Conservation (phyloP, 2,797 vertebrate species). For the Coranthus polyacanthus region DNA sequence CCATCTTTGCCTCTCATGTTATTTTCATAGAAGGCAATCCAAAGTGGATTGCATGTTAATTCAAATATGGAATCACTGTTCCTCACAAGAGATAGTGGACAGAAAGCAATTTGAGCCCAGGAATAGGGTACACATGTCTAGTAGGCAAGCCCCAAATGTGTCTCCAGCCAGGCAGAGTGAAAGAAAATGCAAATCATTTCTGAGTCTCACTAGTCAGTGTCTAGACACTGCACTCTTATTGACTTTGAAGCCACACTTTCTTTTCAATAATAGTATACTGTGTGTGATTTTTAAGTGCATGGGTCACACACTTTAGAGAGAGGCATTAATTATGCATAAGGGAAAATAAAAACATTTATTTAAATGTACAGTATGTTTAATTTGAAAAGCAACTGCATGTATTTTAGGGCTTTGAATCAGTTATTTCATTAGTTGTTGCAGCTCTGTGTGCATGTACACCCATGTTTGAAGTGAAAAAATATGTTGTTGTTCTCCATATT, state of each 20-base stretch:
- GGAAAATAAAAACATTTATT: constrained; percentile 15
- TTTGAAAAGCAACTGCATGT: constrained; percentile 26
- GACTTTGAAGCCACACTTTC: constrained; percentile 46
- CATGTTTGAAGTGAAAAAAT: too few species aligned
- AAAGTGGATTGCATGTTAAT: constrained; percentile 68
- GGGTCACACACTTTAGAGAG: constrained; percentile 28
- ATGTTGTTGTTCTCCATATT: too few species aligned
- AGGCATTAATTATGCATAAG: constrained; percentile 35
- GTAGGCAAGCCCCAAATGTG: constrained; percentile 49
- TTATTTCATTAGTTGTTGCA: constrained; percentile 1
- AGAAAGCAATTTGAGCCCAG: constrained; percentile 52
- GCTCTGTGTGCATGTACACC: constrained; percentile 1
- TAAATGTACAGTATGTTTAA: too few species aligned
- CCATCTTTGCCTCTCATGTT: constrained; percentile 54
- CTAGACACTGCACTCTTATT: constrained; percentile 39
- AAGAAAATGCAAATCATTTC: constrained; percentile 63
- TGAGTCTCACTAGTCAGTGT: constrained; percentile 24
- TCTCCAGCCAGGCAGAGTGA: constrained; percentile 38
- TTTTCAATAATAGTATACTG: constrained; percentile 33
- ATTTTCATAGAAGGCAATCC: constrained; percentile 65
- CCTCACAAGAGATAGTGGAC: constrained; percentile 39
- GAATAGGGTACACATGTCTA: constrained; percentile 34
- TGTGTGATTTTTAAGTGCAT: constrained; percentile 1
- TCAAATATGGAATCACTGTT: constrained; percentile 62
- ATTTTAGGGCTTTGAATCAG: neutral